A percentile compares a stretch with the other conserved stretches of the same genome.
Conservation (phyloP, 2,888 invertebrate genomes). For the Dolomedes plantarius region DNA sequence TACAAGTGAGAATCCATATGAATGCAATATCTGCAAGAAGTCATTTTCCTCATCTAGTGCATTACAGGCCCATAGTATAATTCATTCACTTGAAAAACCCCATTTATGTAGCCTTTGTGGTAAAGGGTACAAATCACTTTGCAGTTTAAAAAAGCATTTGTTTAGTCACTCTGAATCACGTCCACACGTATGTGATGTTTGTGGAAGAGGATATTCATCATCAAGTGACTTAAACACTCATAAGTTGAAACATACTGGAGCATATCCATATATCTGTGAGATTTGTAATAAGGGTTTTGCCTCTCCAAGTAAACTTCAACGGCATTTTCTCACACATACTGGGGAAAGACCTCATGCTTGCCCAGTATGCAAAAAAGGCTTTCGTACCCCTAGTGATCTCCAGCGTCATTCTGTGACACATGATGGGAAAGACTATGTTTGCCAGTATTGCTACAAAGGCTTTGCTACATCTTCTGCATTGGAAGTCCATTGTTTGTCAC, state of each 20-base stretch:
- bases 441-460: constrained; percentile 14
- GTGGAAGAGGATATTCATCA: constrained; percentile 5
- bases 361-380: background rate
- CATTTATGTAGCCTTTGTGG: background rate
- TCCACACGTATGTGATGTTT: constrained; percentile 9
- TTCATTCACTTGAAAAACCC: constrained; percentile 19
- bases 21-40: constrained; percentile 14
- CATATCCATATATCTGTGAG: constrained; percentile 6
- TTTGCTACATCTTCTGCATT: background rate
- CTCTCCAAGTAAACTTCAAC: constrained; percentile 15
- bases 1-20: background rate
- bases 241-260: constrained; percentile 14
- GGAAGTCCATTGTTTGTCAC: constrained; percentile 16
- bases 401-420: constrained; percentile 12
- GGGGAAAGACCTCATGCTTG: constrained; percentile 5
- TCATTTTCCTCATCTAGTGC: background rate
- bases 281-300: constrained; percentile 19
- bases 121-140: constrained; percentile 11
- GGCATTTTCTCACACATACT: constrained; percentile 15
- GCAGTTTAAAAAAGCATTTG: constrained; percentile 21
- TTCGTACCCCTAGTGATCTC: constrained; percentile 10
- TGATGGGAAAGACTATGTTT: constrained; percentile 5
- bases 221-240: constrained; percentile 18
- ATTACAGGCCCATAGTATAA: constrained; percentile 19
- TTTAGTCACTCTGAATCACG: constrained; percentile 1